A percentile compares a stretch with the other conserved stretches of the same genome.
Evolutionary conservation across 2,797 vertebrate species (phyloP).

Genomic region (Hylomyscus alleni): DNA sequence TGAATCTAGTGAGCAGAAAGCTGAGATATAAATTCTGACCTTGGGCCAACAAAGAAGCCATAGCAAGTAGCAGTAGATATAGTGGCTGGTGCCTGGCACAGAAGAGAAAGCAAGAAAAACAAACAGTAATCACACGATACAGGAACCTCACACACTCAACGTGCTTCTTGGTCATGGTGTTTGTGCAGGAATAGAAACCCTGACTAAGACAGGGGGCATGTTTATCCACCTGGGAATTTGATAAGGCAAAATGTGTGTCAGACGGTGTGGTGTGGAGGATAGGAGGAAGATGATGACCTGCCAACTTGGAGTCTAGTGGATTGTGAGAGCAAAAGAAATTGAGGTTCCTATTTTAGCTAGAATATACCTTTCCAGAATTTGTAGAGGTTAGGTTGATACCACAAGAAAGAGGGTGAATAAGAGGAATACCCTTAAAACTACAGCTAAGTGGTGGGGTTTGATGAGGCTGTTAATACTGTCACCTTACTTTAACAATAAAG

Average conservation of each 20-base stretch:
- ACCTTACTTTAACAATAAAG: neutral
- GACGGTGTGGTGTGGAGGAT: neutral
- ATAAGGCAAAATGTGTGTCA: neutral
- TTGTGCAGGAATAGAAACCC: too few species aligned
- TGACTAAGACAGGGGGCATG: too few species aligned
- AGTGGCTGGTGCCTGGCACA: neutral
- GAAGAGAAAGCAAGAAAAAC: neutral
- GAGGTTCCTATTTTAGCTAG: neutral
- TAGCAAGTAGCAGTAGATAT: neutral
- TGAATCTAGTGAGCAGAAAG: neutral
- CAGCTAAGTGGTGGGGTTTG: neutral
- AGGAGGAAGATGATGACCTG: neutral
- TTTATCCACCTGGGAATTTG: neutral
- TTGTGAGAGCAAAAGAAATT: neutral
- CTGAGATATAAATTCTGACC: neutral
- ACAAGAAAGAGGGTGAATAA: neutral
- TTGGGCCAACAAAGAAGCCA: neutral
- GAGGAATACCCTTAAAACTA: neutral
- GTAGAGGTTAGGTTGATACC: neutral
- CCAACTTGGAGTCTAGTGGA: neutral
- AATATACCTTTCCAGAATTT: neutral
- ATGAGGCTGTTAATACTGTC: neutral
- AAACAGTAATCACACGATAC: neutral
- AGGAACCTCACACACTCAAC: neutral
- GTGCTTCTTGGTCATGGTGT: too few species aligned